Base-by-base conservation (phyloP, 2,888 invertebrate genomes). In the Rhogogaster chlorosoma region DNA sequence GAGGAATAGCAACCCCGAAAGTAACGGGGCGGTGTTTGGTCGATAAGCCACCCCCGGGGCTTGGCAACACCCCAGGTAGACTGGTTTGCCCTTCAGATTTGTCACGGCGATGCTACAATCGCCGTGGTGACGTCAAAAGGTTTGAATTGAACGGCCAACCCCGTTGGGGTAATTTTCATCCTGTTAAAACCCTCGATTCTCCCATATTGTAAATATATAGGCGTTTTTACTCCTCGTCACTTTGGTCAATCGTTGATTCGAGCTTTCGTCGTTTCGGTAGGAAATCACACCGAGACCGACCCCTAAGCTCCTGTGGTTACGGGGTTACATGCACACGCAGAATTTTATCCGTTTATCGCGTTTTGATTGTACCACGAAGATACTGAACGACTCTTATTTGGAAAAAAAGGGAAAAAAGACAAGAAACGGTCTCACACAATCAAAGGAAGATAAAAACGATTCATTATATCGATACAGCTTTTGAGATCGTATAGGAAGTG, bases 21-120 rank as follows among this genome's bases (percentile, higher is more conserved):
- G n/a, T 22, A 18, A 84, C 80, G 86, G 87, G 87, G 87, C 87
- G 87, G 86, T 91, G 92, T 92, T 92, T 92, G 92, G 90, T 92
- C 92, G 92, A 92, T 92, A 92, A 86, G 89, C 83, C 83, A 83
- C 87, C 86, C 87, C 84, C 88, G 88, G 86, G 87, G 90, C 89
- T 89, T 92, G 90, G 92, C 91, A 92, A 92, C 92, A 89, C 88
- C 89, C 90, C 89, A 87, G 86, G 87, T 86, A 87, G 86, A 84
- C 83, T 12, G 84, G 80, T 86, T 87, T 86, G 42, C 82, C 82
- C 78, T 71, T 82, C 82, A 29, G 85, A 85, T 82, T 82, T 85
- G 85, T 82, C 82, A 82, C 70, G 84, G 67, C 57, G 64, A 84
- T 84, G 77, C 5, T 67, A 67, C 10, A 45, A 83, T 83, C 67